Evolutionary conservation across 1,140 invertebrate genomes (phyloP), one percentile per base, ranked within the genome.

Genomic region (Anoplophora glabripennis): DNA sequence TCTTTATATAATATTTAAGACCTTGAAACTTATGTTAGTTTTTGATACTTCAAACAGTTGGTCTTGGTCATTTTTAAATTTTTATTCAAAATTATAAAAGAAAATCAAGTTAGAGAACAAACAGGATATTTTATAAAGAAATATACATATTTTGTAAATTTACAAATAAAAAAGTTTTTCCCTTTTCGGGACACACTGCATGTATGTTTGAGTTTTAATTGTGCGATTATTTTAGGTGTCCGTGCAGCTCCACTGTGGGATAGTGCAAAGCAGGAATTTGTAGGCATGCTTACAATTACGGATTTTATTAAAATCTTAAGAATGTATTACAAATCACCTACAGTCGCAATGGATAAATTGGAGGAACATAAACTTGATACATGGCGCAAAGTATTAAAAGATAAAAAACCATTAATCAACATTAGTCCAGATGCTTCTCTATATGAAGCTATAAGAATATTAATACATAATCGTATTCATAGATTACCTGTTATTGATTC

Each of bases 241-340:
- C 84, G 97, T 70, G 97, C 97, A 11, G 97, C 98, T 12, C 96
- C 96, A 0, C 80, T 99, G 34, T 99, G 96, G 96, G 95, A 99
- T 74, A 94, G 90, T 59, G 80, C 83, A 47, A 86, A 87, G 66
- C 96, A 99, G 76, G 83, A 90, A 74, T 99, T 89, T 75, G 89
- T 94, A 33, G 93, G 96, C 45, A 99, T 99, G 96, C 81, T 99
- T 48, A 99, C 98, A 36, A 99, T 99, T 69, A 99, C 98, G 44
- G 98, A 99, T 79, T 99, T 99, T 76, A 99, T 99, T 72, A 94
- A 96, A 78, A 99, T 99, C 71, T 81, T 99, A 47, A 89, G 96
- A 79, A 97, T 95, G 87, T 97, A 98, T 80, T 96, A 98, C 78
- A 96, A 92, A 69, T 93, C 92, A 65, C 90, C 93, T 14, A 84